Evolutionary conservation across 2,888 invertebrate species (phyloP).

Genomic region (Electrophaes corylata): DNA sequence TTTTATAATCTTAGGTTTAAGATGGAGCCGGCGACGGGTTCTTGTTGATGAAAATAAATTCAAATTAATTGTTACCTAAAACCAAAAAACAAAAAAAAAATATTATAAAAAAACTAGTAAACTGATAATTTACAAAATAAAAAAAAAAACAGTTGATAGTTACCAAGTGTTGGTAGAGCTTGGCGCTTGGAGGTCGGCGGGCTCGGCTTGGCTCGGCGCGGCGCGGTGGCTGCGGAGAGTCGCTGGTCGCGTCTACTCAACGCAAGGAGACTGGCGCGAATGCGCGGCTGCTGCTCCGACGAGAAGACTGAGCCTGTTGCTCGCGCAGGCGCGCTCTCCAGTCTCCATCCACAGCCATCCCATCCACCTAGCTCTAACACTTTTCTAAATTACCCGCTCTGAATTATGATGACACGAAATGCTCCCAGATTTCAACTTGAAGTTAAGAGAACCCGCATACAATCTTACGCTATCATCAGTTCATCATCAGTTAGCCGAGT

Average conservation of each 20-base stretch:
- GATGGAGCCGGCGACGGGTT: too few species aligned
- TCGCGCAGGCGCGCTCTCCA: slow-evolving; percentile 15
- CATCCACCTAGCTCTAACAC: neutral
- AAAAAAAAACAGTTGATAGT: too few species aligned
- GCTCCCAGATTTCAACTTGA: neutral
- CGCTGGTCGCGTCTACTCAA: neutral
- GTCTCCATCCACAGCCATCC: neutral
- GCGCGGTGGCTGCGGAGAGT: slow-evolving; percentile 3
- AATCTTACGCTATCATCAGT: too few species aligned
- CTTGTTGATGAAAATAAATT: too few species aligned
- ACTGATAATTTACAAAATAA: neutral
- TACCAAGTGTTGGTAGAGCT: too few species aligned
- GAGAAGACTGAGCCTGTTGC: slow-evolving; percentile 14
- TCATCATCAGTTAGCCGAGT: too few species aligned
- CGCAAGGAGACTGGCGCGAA: slow-evolving; percentile 2
- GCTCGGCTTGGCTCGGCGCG: slow-evolving; percentile 6
- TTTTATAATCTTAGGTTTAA: too few species aligned
- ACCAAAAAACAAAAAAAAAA: neutral
- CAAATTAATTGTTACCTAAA: too few species aligned
- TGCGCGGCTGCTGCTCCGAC: neutral
- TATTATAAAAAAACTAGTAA: neutral
- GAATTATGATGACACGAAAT: neutral
- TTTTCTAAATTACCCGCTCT: slow-evolving; percentile 9
- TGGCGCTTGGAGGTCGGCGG: too few species aligned
- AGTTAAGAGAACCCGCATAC: neutral